Percentiles rank a stretch among this genome's conserved stretches.
Evolutionary conservation across 2,113 vertebrate species (phyloP).

Genomic region (Saccopteryx bilineata): DNA sequence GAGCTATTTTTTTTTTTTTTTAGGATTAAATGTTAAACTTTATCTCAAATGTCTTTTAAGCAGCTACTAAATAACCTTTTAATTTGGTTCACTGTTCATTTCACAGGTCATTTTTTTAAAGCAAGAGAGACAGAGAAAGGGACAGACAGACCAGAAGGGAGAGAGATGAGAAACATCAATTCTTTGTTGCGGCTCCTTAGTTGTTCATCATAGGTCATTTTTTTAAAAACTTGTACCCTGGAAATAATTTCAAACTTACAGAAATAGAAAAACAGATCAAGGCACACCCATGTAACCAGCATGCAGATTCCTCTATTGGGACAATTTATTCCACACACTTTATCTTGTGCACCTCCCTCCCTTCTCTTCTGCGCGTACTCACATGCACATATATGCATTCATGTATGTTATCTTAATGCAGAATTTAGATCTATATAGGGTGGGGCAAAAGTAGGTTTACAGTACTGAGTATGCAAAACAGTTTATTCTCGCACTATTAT

Average conservation of each 20-base stretch:
- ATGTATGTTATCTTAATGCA: neutral
- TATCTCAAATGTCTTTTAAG: neutral
- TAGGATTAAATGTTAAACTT: neutral
- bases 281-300: neutral
- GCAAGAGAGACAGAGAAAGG: no score
- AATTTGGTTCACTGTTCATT: conserved; percentile 29
- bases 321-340: neutral
- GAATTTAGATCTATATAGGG: neutral
- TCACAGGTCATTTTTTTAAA: neutral
- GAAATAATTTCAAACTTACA: conserved; percentile 33
- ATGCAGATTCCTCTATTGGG: neutral
- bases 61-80: conserved; percentile 23
- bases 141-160: no score
- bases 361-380: neutral
- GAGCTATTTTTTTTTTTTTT: neutral
- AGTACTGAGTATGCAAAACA: neutral
- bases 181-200: no score
- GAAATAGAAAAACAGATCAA: conserved; percentile 24
- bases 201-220: neutral
- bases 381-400: neutral
- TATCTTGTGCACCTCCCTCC: no score
- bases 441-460: neutral
- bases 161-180: no score
- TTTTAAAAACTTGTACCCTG: neutral
- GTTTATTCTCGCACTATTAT: neutral